Conservation (phyloP, 2,888 invertebrate genomes). For the Leucophora obtusa region DNA sequence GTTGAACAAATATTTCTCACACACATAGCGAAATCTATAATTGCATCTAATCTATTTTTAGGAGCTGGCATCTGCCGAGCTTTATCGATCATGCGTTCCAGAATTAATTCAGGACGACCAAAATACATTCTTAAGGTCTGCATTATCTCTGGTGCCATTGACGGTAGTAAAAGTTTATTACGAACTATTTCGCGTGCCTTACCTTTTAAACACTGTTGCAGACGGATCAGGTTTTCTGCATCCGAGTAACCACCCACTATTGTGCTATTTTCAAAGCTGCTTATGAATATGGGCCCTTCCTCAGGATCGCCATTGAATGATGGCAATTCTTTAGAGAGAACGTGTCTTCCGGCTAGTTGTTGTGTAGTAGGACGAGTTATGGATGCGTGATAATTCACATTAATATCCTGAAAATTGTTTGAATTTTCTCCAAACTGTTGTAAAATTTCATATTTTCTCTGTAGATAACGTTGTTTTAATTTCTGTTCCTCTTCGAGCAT, state of each 20-base stretch:
- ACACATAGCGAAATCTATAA: slow-evolving; percentile 46
- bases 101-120: slow-evolving; percentile 39
- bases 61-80: slow-evolving; percentile 25
- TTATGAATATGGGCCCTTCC: slow-evolving; percentile 48
- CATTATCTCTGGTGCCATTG: slow-evolving; percentile 47
- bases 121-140: slow-evolving; percentile 51
- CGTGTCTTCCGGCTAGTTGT: slow-evolving; percentile 40
- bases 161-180: slow-evolving; percentile 29
- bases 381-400: neutral
- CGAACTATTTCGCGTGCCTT: slow-evolving; percentile 48
- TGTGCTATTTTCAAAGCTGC: slow-evolving; percentile 49
- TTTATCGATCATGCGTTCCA: slow-evolving; percentile 42
- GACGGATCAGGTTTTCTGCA: slow-evolving; percentile 41
- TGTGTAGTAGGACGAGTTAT: slow-evolving; percentile 15
- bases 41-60: slow-evolving; percentile 35
- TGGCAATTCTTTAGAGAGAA: slow-evolving; percentile 45
- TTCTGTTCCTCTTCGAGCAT: slow-evolving; percentile 23
- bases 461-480: slow-evolving; percentile 18
- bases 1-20: slow-evolving; percentile 44
- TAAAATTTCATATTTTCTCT: slow-evolving; percentile 20
- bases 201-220: slow-evolving; percentile 47
- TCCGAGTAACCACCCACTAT: slow-evolving; percentile 34
- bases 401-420: neutral
- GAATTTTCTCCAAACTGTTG: slow-evolving; percentile 5
- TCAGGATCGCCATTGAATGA: slow-evolving; percentile 43